Base-by-base conservation (phyloP, 2,888 invertebrate species). In the Hydroisotoma schaefferi region DNA sequence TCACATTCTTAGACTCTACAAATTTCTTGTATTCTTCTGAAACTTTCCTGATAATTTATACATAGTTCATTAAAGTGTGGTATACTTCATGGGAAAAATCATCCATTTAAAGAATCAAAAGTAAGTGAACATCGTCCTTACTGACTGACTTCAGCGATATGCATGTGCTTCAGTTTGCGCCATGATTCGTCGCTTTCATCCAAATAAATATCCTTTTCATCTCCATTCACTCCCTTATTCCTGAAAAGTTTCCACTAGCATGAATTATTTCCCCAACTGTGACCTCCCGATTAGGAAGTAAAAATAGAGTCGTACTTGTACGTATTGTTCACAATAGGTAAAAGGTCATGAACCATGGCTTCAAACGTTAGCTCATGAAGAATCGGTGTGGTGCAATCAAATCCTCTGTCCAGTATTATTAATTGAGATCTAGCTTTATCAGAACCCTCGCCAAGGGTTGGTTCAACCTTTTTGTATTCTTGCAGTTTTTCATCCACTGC, bases 81-180 rank as follows among this genome's bases (percentile, higher is more conserved):
- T 25, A 4, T 37, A 51, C 20, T 48, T 12, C 46, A 22, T n/a
- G 20, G 18, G 27, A 20, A 52, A 20, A 18, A 8, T 18, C 5
- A n/a, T 25, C 44, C 44, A 15, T n/a, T 28, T 26, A n/a, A 8
- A 40, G 29, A 27, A 57, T 12, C n/a, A 55, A 49, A 48, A 38
- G 28, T 25, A 26, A 58, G 68, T 63, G 75, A 87, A 88, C 76
- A 87, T 94, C 78, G 97, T 27, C 20, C 57, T 28, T 60, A 65
- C 67, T 57, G 57, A 40, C 57, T 53, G 8, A 69, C 69, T 58
- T 67, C 61, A 1, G 69, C 67, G 46, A 69, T 69, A 33, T 67
- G 65, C 26, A 60, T 62, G 29, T 69, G 67, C 28, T 66, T 61
- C n/a, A 71, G 33, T 2, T 59, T 47, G 26, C 56, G 47, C 70